A percentile compares a stretch with the other conserved stretches of the same genome.
Conservation (phyloP, 2,888 invertebrate species). For the Phortica okadai region DNA sequence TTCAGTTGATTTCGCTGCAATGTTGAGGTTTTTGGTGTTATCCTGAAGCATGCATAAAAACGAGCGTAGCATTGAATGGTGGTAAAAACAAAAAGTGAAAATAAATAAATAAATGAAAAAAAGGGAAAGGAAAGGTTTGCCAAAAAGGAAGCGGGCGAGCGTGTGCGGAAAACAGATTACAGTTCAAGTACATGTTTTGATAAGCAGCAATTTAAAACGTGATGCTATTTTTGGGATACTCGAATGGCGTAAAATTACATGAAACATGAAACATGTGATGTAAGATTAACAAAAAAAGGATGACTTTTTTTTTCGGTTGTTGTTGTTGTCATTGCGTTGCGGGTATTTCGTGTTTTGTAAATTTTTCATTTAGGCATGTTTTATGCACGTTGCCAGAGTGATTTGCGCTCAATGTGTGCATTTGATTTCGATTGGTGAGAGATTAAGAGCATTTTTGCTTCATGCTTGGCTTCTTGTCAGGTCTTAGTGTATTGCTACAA, state of each 20-base stretch:
- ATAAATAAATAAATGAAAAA: background rate
- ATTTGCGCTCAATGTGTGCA: constrained; percentile 6
- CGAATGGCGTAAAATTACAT: constrained; percentile 31
- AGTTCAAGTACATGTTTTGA: constrained; percentile 69
- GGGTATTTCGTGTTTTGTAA: constrained; percentile 7
- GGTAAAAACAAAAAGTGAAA: constrained; percentile 5
- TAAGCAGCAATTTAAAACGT: constrained; percentile 72
- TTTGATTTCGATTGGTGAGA: background rate
- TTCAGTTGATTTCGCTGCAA: constrained; percentile 6
- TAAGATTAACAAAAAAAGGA: constrained; percentile 16
- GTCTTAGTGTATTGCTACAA: too few relatives aligned
- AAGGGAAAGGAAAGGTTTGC: constrained; percentile 18
- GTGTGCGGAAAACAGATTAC: constrained; percentile 68
- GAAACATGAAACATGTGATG: constrained; percentile 19
- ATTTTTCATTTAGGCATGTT: constrained; percentile 8
- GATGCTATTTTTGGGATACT: constrained; percentile 68
- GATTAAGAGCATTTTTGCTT: background rate
- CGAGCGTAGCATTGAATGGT: background rate
- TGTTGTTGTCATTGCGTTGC: background rate
- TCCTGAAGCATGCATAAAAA: constrained; percentile 14
- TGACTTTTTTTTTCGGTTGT: constrained; percentile 8
- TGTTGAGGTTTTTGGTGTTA: constrained; percentile 30
- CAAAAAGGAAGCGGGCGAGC: constrained; percentile 47
- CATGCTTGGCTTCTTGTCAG: too few relatives aligned
- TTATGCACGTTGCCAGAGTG: background rate